These are phyloP conservation scores for Nudaria mundana DNA, from an alignment of 2,888 invertebrate species.

Conservation along the genomic window DNA sequence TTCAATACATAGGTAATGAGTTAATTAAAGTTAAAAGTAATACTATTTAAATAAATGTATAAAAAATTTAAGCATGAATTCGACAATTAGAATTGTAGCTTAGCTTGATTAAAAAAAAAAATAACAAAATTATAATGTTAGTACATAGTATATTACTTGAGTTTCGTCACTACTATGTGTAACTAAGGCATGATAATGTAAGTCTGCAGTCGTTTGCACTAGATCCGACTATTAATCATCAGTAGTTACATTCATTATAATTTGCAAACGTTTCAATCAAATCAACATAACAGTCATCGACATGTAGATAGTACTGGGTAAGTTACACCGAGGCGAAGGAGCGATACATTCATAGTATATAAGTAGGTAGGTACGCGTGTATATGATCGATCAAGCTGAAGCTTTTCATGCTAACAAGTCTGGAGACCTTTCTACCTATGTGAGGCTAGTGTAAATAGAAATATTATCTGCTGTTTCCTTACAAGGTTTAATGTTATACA, in stretches of 20 bases:
- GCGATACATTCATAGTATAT: neutral
- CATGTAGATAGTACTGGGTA: neutral
- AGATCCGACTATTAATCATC: conserved; percentile 31
- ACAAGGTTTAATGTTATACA: no score
- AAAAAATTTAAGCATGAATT: conserved; percentile 45
- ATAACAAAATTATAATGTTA: conserved; percentile 41
- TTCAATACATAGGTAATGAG: no score
- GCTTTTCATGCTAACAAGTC: no score
- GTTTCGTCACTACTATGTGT: conserved; percentile 44
- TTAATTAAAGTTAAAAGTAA: neutral
- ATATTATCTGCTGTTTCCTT: no score
- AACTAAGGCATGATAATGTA: conserved; percentile 68
- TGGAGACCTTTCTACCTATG: no score
- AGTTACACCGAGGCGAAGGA: neutral
- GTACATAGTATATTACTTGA: conserved; percentile 27
- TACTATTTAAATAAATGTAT: conserved; percentile 24
- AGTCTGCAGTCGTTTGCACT: conserved; percentile 40
- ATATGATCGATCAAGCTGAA: no score
- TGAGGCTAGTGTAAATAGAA: no score
- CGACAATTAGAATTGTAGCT: conserved; percentile 42
- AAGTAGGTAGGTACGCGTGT: neutral
- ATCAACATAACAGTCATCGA: neutral
- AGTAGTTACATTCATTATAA: conserved; percentile 26
- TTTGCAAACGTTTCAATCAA: neutral
- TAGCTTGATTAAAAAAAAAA: conserved; percentile 47